phyloP scores from a whole-genome alignment of 2,888 invertebrate genomes.

The Dryobota labecula region DNA sequence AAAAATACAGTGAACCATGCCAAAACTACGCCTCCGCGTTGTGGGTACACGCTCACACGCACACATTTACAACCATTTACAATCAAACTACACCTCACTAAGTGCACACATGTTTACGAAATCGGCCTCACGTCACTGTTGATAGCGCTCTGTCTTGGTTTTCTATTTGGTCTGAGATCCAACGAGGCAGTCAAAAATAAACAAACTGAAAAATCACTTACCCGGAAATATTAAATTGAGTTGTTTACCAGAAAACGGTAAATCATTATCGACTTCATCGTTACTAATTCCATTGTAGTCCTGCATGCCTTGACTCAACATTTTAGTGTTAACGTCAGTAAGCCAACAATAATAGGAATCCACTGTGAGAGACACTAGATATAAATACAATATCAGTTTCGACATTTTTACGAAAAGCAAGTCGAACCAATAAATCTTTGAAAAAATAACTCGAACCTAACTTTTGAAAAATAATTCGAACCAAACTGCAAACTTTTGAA shows the following conservation, averaged over 20 bases:
- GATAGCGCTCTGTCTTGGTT: no score
- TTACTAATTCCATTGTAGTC: background rate
- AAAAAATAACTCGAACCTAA: background rate
- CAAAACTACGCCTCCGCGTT: no score
- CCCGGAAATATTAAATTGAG: slow-evolving; percentile 78
- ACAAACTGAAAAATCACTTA: slow-evolving; percentile 54
- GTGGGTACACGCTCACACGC: no score
- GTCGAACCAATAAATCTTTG: background rate
- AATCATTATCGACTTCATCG: slow-evolving; percentile 32
- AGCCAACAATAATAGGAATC: slow-evolving; percentile 57
- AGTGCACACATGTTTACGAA: no score
- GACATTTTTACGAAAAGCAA: slow-evolving; percentile 27
- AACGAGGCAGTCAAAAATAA: background rate
- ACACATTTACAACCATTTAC: no score
- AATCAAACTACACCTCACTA: no score
- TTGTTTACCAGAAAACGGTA: slow-evolving; percentile 30
- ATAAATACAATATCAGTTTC: slow-evolving; percentile 39
- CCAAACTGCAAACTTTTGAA: background rate
- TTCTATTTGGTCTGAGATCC: no score
- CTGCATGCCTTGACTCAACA: slow-evolving; percentile 18
- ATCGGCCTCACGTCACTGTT: no score
- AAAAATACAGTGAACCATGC: no score
- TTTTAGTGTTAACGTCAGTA: slow-evolving; percentile 55
- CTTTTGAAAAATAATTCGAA: background rate
- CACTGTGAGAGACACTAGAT: background rate